Percentiles rank a stretch among this genome's conserved stretches.
phyloP scores from a whole-genome alignment of 2,113 vertebrate genomes.

The Psephotus haematonotus region DNA sequence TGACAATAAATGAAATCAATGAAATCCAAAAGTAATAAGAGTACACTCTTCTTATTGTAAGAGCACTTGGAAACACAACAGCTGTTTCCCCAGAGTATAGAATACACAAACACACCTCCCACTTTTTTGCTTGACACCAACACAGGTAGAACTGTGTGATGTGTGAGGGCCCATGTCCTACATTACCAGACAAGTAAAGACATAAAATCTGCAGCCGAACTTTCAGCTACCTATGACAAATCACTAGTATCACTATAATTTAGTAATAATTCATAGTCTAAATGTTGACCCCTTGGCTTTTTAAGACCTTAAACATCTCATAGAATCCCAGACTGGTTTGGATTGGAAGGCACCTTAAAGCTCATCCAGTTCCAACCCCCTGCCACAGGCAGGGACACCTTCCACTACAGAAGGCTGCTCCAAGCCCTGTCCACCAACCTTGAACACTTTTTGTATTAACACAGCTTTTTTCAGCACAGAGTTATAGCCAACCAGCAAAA shows the following conservation, averaged over 20 bases:
- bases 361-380: neutral
- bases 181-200: neutral
- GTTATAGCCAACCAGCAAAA: neutral
- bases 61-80: neutral
- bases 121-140: neutral
- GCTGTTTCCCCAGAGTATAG: neutral
- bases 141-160: neutral
- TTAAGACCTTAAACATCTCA: neutral
- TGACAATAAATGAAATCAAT: neutral
- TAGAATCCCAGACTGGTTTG: neutral
- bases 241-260: neutral
- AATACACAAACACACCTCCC: neutral
- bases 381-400: neutral
- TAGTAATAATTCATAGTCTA: neutral
- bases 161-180: neutral
- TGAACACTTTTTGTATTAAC: neutral
- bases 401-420: neutral
- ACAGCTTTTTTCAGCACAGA: neutral
- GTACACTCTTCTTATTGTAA: neutral
- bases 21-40: neutral
- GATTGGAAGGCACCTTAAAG: neutral
- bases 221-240: neutral
- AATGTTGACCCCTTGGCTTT: slow-evolving; percentile 10
- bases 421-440: neutral
- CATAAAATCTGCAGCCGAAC: neutral